phyloP scores from a whole-genome alignment of 2,888 invertebrate species.

The Anthrax anthrax region DNA sequence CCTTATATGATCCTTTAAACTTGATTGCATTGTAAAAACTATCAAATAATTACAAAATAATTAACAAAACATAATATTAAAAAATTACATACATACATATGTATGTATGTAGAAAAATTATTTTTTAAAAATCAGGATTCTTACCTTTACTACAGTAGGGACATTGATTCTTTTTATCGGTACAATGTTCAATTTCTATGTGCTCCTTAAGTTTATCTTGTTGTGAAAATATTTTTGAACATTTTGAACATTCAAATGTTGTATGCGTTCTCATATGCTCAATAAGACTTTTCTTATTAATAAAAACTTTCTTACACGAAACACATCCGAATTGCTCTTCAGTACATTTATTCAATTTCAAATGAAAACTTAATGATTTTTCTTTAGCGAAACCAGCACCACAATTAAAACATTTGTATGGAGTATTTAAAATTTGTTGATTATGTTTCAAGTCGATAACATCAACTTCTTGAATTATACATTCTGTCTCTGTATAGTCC shows the following conservation, averaged over 20 bases:
- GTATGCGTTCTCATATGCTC: conserved; percentile 35
- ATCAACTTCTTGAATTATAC: conserved; percentile 18
- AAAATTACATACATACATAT: too few species aligned
- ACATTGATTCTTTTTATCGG: conserved; percentile 39
- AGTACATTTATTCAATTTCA: conserved; percentile 34
- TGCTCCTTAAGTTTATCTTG: conserved; percentile 36
- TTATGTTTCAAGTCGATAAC: conserved; percentile 13
- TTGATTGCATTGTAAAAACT: conserved; percentile 40
- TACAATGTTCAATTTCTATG: conserved; percentile 33
- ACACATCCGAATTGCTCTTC: conserved; percentile 36
- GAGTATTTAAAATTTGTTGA: neutral
- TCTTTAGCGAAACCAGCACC: conserved; percentile 27
- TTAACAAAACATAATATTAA: neutral
- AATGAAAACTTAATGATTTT: conserved; percentile 26
- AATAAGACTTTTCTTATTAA: conserved; percentile 39
- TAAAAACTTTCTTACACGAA: conserved; percentile 37
- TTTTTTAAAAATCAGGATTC: conserved; percentile 15
- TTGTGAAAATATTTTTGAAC: conserved; percentile 32
- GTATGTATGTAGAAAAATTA: neutral
- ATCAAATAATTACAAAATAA: neutral
- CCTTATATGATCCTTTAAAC: conserved; percentile 43
- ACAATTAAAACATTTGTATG: conserved; percentile 24
- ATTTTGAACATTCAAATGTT: conserved; percentile 25
- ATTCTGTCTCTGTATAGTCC: neutral
- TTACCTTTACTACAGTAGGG: conserved; percentile 35